Evolutionary conservation across 2,113 vertebrate genomes (phyloP).

Genomic region (Thermophis baileyi): DNA sequence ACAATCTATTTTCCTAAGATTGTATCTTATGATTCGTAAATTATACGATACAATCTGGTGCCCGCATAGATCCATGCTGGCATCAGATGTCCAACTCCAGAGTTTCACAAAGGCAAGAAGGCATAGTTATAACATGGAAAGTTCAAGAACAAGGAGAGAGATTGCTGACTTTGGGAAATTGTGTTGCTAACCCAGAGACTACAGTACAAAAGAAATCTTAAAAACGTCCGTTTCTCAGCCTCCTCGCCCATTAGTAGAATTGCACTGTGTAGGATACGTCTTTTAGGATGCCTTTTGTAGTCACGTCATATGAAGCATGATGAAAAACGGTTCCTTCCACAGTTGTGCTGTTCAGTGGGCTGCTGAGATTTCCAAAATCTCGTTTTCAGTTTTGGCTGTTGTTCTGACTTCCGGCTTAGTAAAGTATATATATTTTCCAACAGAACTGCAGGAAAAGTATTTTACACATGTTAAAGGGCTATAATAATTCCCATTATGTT

Average conservation of each 20-base stretch:
- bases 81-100: no score
- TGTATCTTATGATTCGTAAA: no score
- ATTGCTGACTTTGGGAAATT: background rate
- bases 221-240: slow-evolving; percentile 46
- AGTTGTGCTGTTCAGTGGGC: slow-evolving; percentile 26
- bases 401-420: slow-evolving; percentile 59
- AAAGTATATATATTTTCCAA: slow-evolving; percentile 38
- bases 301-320: slow-evolving; percentile 18
- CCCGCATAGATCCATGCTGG: no score
- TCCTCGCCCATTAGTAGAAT: slow-evolving; percentile 52
- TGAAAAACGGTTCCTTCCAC: slow-evolving; percentile 28
- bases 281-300: slow-evolving; percentile 39
- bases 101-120: no score
- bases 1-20: no score
- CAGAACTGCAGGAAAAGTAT: slow-evolving; percentile 55
- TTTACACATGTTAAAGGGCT: slow-evolving; percentile 63
- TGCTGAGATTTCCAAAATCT: slow-evolving; percentile 27
- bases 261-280: slow-evolving; percentile 65
- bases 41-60: no score
- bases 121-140: background rate
- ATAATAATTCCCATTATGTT: slow-evolving; percentile 57
- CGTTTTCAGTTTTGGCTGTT: slow-evolving; percentile 11
- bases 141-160: background rate
- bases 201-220: slow-evolving; percentile 37
- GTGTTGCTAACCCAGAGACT: background rate